Base-by-base conservation (phyloP, 35 echinoderm and acorn worm species). In the Apostichopus parvimensis region DNA sequence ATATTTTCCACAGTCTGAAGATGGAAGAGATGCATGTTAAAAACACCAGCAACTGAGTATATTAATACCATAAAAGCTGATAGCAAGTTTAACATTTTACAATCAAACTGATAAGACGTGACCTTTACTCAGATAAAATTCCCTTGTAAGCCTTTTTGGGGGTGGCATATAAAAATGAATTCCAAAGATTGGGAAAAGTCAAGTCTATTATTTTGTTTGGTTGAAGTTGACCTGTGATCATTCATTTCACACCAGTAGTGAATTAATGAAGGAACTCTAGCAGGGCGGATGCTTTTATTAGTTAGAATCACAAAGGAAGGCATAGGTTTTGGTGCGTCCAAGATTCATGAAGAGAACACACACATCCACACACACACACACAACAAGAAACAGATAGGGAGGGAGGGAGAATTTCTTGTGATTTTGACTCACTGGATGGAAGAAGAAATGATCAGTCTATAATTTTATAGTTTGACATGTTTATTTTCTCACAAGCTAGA, bases 31-130 rank as follows among this genome's bases (percentile, higher is more conserved):
- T 24, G 12, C 58, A 61, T 61, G 34, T 45, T 45, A 45, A 45
- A 34, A 68, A 68, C 11, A 66, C 9, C 14, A 73, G 13, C 14
- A 15, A 15, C 14, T 21, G 70, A 6, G 6, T 21, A 73, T 73
- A 11, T 73, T 73, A 15, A 73, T 83, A 83, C 80, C 80, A 83
- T 83, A 83, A 83, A 83, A 57, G 55, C 57, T 83, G 54, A 83
- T 83, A 58, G 54, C 4, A 83, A 58, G 54, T 23, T 57, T 83
- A 83, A 83, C 80, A 83, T 83, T 83, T 83, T 57, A 83, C 18
- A 83, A 54, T 83, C 57, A 83, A 0, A 83, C 6, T 5, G 80
- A 83, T 83, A 59, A 83, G 53, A 9, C 6, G 14, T 83, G 80
- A 83, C 80, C 80, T 24, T 17, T 3, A 12, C 6, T 55, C 55